A percentile compares a stretch with the other conserved stretches of the same genome.
phyloP scores from a whole-genome alignment of 2,113 vertebrate species.

The sheep (Ovis aries) region ARS-UI_Ramb_v3.0 NC_056077.1:21281001-21281500 shows the following conservation, averaged over 20 bases:
- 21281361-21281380: no score
- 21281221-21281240: neutral
- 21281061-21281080: neutral
- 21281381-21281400: no score
- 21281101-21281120: neutral
- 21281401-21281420: no score
- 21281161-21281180: neutral
- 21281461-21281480: no score
- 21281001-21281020: neutral
- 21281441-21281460: no score
- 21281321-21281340: neutral
- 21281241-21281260: neutral
- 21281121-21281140: neutral
- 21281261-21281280: neutral
- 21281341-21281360: neutral
- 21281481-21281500: neutral
- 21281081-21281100: neutral
- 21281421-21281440: no score
- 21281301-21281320: neutral
- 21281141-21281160: neutral
- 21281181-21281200: neutral
- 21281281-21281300: neutral
- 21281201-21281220: neutral
- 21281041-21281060: neutral
- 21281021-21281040: neutral